These are phyloP conservation scores for Centropyge bicolor DNA, from an alignment of 2,797 vertebrate species.

Conservation along the genomic window DNA sequence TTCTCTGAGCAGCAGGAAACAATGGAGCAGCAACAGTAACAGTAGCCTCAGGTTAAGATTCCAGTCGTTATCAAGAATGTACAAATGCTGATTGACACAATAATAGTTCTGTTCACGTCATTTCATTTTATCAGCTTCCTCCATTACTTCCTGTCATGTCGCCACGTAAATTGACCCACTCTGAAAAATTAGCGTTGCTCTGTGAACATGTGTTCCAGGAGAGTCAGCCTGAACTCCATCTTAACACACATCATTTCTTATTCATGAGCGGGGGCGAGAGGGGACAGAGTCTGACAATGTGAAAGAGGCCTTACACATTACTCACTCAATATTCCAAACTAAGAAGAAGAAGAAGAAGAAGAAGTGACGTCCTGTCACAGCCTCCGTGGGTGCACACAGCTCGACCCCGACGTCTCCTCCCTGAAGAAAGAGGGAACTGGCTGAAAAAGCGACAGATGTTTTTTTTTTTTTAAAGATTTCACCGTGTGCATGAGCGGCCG, in stretches of 20 bases:
- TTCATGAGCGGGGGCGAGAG: conserved; percentile 40
- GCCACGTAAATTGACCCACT: conserved; percentile 25
- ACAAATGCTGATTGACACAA: conserved; percentile 51
- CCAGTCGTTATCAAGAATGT: conserved; percentile 49
- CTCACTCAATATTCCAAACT: conserved; percentile 15
- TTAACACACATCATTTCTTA: conserved; percentile 50
- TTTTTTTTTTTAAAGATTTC: conserved; percentile 70
- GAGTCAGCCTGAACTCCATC: conserved; percentile 39
- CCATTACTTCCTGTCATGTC: conserved; percentile 37
- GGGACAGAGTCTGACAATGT: conserved; percentile 19
- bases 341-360: neutral
- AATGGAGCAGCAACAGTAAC: conserved; percentile 14
- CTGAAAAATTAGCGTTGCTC: conserved; percentile 19
- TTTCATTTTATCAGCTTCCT: conserved; percentile 47
- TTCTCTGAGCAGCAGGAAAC: conserved; percentile 40
- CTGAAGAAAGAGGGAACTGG: conserved; percentile 48
- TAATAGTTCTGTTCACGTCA: conserved; percentile 42
- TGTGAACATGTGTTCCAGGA: conserved; percentile 32
- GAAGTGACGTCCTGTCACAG: conserved; percentile 48
- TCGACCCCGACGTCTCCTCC: conserved; percentile 40
- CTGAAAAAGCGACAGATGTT: conserved; percentile 71
- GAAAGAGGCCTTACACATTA: conserved; percentile 51
- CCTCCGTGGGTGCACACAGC: conserved; percentile 33
- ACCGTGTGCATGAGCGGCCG: conserved; percentile 54
- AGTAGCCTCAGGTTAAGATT: conserved; percentile 49